phyloP scores from a whole-genome alignment of 2,113 vertebrate genomes.

The Takifugu flavidus region DNA sequence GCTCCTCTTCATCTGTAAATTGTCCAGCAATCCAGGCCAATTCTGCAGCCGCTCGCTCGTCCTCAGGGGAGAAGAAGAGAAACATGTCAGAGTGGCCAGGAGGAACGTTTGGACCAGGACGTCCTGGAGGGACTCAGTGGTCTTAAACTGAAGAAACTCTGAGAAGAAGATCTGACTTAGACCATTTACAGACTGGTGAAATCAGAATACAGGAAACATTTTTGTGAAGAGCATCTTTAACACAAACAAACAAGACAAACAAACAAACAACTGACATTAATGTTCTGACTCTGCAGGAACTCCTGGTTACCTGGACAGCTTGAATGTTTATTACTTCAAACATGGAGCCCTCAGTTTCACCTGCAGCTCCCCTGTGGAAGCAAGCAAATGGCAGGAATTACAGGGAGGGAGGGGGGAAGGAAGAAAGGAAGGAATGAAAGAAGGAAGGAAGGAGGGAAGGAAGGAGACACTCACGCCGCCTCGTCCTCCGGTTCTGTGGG shows the following conservation, averaged over 20 bases:
- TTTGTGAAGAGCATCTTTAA: too few species aligned
- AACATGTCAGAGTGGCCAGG: neutral
- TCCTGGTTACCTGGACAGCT: slow-evolving; percentile 77
- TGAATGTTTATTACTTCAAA: slow-evolving; percentile 84
- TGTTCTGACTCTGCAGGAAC: too few species aligned
- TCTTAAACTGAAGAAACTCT: too few species aligned
- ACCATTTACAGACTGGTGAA: too few species aligned
- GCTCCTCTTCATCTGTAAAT: slow-evolving; percentile 69
- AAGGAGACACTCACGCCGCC: slow-evolving; percentile 63
- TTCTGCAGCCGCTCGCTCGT: slow-evolving; percentile 75
- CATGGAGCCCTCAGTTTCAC: slow-evolving; percentile 66
- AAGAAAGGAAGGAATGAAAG: too few species aligned
- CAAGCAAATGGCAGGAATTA: slow-evolving; percentile 1
- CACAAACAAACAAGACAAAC: neutral
- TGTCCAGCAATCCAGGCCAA: slow-evolving; percentile 82
- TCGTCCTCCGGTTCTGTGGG: slow-evolving; percentile 79
- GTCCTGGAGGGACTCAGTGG: too few species aligned
- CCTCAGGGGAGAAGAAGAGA: slow-evolving; percentile 60
- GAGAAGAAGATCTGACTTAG: too few species aligned
- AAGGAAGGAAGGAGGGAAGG: neutral
- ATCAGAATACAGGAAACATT: too few species aligned
- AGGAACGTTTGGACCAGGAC: too few species aligned
- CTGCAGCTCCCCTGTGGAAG: slow-evolving; percentile 68
- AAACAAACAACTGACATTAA: neutral
- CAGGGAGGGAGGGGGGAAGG: neutral